Evolutionary conservation across 2,888 invertebrate genomes (phyloP), one percentile per base, ranked within the genome.

Genomic region (Brachyptera putata): DNA sequence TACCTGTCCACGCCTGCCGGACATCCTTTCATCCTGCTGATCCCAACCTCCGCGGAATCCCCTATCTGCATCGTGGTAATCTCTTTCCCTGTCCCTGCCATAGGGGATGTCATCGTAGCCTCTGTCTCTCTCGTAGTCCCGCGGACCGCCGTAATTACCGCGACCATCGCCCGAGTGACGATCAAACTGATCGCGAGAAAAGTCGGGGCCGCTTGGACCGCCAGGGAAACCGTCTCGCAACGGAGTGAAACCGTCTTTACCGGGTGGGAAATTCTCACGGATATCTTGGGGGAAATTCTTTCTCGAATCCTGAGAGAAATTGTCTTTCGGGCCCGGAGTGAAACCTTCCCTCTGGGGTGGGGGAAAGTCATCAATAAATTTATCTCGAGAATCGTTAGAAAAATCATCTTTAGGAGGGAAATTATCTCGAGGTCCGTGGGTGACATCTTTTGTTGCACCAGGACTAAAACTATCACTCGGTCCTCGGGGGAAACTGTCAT

Each of bases 271-370:
- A 11, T 50, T 30, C 2, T 14, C 18, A 2, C n/a, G 39, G 39
- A 7, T 16, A 30, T 50, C 18, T 3, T 9, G 5, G 1, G 21
- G 58, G 30, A 48, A 58, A 43, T 26, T 16, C 34, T 60, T 56
- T 56, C 56, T 43, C 4, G 49, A 25, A 11, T 53, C 56, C 5
- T 46, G 43, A 14, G 18, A 9, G 50, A 58, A 58, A 22, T 50
- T 50, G 37, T 60, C 61, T 14, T 60, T 61, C 9, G 34, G 26
- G 11, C 61, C 63, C 21, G 46, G 56, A 36, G 30, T 5, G 11
- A 60, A 64, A 39, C 65, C 61, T 48, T 60, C 59, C 50, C 57
- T 43, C 16, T 41, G 50, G 26, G 58, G 46, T 25, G 16, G 30
- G 39, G 41, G 56, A 25, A 62, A 63, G 25, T 61, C 56, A 24